Evolutionary conservation across 2,888 invertebrate species (phyloP).

Genomic region (Philereme transversata): DNA sequence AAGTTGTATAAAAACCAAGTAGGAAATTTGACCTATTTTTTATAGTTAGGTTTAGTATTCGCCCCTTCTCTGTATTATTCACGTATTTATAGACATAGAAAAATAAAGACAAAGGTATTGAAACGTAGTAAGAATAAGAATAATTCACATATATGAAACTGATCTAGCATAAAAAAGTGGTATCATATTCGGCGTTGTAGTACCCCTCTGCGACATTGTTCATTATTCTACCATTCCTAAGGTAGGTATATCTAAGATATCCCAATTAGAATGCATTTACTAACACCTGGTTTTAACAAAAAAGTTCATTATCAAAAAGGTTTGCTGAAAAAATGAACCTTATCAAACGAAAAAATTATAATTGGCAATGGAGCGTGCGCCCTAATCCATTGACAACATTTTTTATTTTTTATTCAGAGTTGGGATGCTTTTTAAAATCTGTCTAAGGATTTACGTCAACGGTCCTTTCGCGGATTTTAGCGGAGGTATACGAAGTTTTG

Average conservation of each 20-base stretch:
- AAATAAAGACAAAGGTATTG: too few species aligned
- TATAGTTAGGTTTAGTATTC: too few species aligned
- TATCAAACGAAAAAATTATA: conserved; percentile 57
- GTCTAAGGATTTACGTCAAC: conserved; percentile 52
- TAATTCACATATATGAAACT: not conserved
- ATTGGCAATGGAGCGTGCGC: conserved; percentile 76
- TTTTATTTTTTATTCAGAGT: conserved; percentile 45
- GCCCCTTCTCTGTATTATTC: too few species aligned
- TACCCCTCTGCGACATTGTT: conserved; percentile 48
- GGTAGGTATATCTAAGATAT: conserved; percentile 54
- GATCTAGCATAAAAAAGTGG: conserved; percentile 8
- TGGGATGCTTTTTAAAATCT: conserved; percentile 36
- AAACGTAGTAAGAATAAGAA: too few species aligned
- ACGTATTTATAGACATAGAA: too few species aligned
- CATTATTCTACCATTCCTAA: conserved; percentile 39
- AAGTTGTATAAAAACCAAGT: too few species aligned
- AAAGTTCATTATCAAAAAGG: conserved; percentile 35
- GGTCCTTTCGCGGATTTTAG: conserved; percentile 55
- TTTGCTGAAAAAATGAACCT: conserved; percentile 45
- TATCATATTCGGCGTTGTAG: conserved; percentile 28
- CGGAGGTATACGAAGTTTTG: conserved; percentile 21
- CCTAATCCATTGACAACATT: conserved; percentile 64
- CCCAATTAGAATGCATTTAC: conserved; percentile 74
- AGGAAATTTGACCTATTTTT: too few species aligned
- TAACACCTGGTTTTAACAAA: conserved; percentile 66